Conservation (phyloP, 2,113 vertebrate species). For the Chaetorhynchus papuensis region DNA sequence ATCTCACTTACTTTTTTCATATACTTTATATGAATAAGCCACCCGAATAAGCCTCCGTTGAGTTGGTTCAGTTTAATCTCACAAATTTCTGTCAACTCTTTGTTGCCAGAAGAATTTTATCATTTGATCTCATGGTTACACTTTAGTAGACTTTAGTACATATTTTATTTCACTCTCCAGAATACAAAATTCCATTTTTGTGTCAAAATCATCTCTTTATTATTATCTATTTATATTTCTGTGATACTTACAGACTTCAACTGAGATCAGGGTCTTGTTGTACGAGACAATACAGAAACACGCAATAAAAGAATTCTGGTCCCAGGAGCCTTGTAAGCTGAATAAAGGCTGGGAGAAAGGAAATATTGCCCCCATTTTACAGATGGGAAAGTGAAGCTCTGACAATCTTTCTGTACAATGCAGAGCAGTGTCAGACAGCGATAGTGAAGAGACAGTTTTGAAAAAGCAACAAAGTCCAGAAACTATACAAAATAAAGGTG, state of each 20-base stretch:
- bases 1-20: constrained; percentile 17
- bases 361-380: background rate
- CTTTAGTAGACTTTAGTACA: constrained; percentile 7
- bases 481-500: background rate
- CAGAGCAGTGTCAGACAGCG: background rate
- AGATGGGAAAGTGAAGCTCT: background rate
- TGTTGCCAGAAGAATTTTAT: constrained; percentile 12
- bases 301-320: background rate
- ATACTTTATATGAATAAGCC: constrained; percentile 1
- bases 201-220: constrained; percentile 50
- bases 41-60: background rate
- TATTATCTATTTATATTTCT: constrained; percentile 46
- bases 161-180: constrained; percentile 19
- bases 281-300: background rate
- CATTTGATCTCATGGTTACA: constrained; percentile 14
- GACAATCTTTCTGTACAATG: background rate
- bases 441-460: background rate
- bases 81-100: constrained; percentile 33
- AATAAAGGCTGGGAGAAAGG: background rate
- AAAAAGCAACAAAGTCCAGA: background rate
- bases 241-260: background rate
- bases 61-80: constrained; percentile 12
- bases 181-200: constrained; percentile 36
- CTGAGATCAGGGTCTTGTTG: background rate
- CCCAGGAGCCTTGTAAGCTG: background rate